Conservation (phyloP, 2,888 invertebrate genomes). For the Orthosia incerta region DNA sequence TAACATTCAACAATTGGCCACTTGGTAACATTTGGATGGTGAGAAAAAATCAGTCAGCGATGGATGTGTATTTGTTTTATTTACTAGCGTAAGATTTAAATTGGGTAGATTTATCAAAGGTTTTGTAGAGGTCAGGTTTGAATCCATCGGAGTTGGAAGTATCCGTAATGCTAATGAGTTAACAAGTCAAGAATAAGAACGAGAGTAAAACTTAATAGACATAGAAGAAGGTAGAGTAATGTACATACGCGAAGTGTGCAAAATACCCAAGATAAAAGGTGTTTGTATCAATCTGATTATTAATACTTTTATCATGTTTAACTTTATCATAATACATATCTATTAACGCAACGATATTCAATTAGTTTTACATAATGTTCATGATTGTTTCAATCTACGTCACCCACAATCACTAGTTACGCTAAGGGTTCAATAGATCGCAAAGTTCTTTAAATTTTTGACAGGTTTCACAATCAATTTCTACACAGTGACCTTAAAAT, state of each 20-base stretch:
- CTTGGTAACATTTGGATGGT: constrained; percentile 60
- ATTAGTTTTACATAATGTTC: constrained; percentile 3
- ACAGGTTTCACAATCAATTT: constrained; percentile 55
- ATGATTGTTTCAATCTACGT: constrained; percentile 11
- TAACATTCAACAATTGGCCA: constrained; percentile 60
- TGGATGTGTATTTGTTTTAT: constrained; percentile 39
- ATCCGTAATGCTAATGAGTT: constrained; percentile 14
- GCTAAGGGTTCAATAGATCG: constrained; percentile 44
- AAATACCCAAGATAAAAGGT: not conserved
- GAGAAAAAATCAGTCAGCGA: constrained; percentile 48
- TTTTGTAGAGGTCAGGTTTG: constrained; percentile 16
- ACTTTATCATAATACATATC: not conserved
- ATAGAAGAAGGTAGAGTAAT: not conserved
- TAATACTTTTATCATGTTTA: not conserved
- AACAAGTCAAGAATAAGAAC: not conserved
- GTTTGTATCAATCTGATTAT: not conserved
- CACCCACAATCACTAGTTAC: constrained; percentile 32
- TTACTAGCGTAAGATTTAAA: constrained; percentile 17
- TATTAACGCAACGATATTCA: not conserved
- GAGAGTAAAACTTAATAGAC: not conserved
- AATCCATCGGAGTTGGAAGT: not conserved
- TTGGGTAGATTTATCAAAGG: constrained; percentile 11
- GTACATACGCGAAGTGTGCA: not conserved
- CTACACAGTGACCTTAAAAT: constrained; percentile 55
- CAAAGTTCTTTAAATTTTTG: constrained; percentile 37